phyloP scores from a whole-genome alignment of 1,140 invertebrate genomes.

The Cotesia typhae region DNA sequence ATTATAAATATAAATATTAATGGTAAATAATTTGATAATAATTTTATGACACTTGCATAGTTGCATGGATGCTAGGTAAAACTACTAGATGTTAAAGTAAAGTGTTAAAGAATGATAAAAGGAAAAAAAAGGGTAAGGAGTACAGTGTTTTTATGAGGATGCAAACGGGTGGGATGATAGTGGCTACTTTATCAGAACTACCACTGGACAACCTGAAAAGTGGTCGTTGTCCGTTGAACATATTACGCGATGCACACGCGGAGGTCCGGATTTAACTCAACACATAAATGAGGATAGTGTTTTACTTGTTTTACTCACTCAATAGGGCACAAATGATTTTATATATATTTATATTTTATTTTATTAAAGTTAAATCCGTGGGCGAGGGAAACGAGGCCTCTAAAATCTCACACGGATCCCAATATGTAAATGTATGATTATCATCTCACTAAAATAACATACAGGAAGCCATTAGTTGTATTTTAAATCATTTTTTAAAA shows the following conservation, averaged over 20 bases:
- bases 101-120: no score
- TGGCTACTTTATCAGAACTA: conserved; percentile 51
- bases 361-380: conserved; percentile 34
- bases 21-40: no score
- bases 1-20: no score
- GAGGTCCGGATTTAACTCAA: conserved; percentile 48
- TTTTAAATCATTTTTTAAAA: conserved; percentile 44
- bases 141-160: conserved; percentile 41
- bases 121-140: no score
- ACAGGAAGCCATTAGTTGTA: conserved; percentile 47
- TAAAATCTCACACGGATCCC: conserved; percentile 45
- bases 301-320: conserved; percentile 45
- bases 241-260: conserved; percentile 45
- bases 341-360: no score
- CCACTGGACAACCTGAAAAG: conserved; percentile 40
- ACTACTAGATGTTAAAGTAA: no score
- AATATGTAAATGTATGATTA: conserved; percentile 53
- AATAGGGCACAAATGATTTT: conserved; percentile 20
- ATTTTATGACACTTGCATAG: no score
- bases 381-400: conserved; percentile 50
- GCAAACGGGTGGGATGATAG: conserved; percentile 47
- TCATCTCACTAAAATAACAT: conserved; percentile 49
- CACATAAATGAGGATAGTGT: not conserved
- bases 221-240: conserved; percentile 44
- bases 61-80: no score